phyloP scores from a whole-genome alignment of 2,888 invertebrate genomes.

The Sisyra terminalis region DNA sequence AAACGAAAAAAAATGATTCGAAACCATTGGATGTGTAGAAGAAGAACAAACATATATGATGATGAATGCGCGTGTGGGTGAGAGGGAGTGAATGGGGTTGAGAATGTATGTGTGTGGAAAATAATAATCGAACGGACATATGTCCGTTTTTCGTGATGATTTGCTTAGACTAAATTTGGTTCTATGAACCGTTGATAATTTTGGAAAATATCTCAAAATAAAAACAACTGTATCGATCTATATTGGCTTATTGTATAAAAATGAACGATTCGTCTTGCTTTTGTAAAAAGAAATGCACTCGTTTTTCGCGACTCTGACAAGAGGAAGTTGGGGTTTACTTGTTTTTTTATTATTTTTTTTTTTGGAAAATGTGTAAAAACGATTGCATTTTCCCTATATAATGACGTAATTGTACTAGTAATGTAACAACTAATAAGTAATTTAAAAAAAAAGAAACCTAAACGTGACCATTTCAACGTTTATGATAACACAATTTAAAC shows the following conservation, averaged over 20 bases:
- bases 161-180: constrained; percentile 8
- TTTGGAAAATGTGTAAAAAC: too few species aligned
- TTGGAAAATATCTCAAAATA: background rate
- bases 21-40: background rate
- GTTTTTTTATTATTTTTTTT: too few species aligned
- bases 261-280: background rate
- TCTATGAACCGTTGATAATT: constrained; percentile 7
- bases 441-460: too few species aligned
- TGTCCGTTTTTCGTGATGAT: background rate
- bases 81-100: background rate
- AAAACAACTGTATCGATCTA: background rate
- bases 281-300: background rate
- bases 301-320: background rate
- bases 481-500: too few species aligned
- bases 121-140: background rate
- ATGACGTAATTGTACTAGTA: too few species aligned
- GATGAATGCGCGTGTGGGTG: background rate
- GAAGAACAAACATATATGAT: background rate
- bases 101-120: background rate
- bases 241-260: background rate
- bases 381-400: too few species aligned
- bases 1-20: background rate
- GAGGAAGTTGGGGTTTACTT: too few species aligned
- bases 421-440: too few species aligned
- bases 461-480: too few species aligned